Evolutionary conservation across 2,113 vertebrate genomes (phyloP), one percentile per base, ranked within the genome.

Genomic region (Lepisosteus oculatus): DNA sequence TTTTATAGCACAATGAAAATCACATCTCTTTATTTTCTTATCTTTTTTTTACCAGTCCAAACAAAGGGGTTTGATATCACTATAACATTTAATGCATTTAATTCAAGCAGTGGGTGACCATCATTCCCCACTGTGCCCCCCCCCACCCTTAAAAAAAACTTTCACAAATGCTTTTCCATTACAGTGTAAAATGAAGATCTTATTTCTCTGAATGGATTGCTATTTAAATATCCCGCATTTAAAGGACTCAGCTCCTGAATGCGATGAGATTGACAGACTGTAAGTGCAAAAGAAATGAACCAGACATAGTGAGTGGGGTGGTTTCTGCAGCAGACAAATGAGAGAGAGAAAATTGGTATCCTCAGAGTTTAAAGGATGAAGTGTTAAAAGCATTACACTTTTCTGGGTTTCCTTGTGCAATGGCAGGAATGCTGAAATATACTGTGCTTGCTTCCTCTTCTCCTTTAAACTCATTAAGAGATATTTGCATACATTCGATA

Each of bases 261-360:
- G 72, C 73, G 69, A 57, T 55, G 44, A 75, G 78, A 80, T 59
- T 84, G 79, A 61, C 76, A 76, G 74, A 67, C 41, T 65, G 57
- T 59, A 67, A 75, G 69, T 68, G 69, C 41, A 51, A 47, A 81
- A 80, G 76, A 85, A 81, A 81, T 83, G n/a, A 83, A 78, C 15
- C 57, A 44, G 55, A 77, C 57, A 70, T 72, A 74, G 62, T 64
- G 66, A 68, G 15, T 17, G 15, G 15, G 15, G 15, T 17, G 15
- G 15, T 17, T 17, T 17, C 15, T 17, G 15, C 15, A 17, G 15
- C 15, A 17, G 15, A 17, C 15, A 17, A 17, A 17, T 17, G 15
- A 17, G 15, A 17, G 15, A 17, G 15, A 17, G 15, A 17, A 17
- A 17, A 17, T 17, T 17, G 15, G 15, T 17, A 17, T 0, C 15